Base-by-base conservation (phyloP, 2,113 vertebrate genomes). In the Mola mola region DNA sequence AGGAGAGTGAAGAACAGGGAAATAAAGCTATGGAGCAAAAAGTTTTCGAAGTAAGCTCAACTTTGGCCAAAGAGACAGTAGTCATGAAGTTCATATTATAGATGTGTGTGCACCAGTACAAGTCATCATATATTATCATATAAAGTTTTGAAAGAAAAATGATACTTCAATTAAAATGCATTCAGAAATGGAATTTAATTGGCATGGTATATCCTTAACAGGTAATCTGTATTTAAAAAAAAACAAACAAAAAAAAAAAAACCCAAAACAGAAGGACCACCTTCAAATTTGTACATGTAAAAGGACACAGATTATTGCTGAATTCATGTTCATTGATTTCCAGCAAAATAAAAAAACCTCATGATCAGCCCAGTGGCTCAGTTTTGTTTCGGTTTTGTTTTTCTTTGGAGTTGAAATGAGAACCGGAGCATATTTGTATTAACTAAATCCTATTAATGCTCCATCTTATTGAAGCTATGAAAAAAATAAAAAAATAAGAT, bases 251-350 rank as follows among this genome's bases (percentile, higher is more conserved):
- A 48, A 71, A 69, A 68, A 19, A 4, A 19, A 56, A 21, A 22
- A 64, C 26, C n/a, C n/a, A n/a, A n/a, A n/a, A n/a, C n/a, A n/a
- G n/a, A n/a, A n/a, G n/a, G n/a, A n/a, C n/a, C n/a, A n/a, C n/a
- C 50, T 59, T 75, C 42, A 79, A 64, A 73, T 66, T 38, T 20
- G 6, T 75, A 74, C 36, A 74, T 62, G 62, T 63, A 55, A 76
- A 85, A 76, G 47, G 52, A 76, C 87, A 84, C 50, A 29, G 36
- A 56, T 85, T 90, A 91, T 92, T 92, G 86, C 88, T 83, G 82
- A 90, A 84, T 80, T 88, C 72, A 87, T 84, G 56, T 85, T 87
- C 78, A 59, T 83, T 70, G 66, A 85, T 75, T n/a, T 89, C 81
- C 75, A 88, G 78, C 82, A 83, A 80, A 75, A 83, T 49, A 55